Conservation (phyloP, 2,888 invertebrate genomes). For the Dromius quadrimaculatus region DNA sequence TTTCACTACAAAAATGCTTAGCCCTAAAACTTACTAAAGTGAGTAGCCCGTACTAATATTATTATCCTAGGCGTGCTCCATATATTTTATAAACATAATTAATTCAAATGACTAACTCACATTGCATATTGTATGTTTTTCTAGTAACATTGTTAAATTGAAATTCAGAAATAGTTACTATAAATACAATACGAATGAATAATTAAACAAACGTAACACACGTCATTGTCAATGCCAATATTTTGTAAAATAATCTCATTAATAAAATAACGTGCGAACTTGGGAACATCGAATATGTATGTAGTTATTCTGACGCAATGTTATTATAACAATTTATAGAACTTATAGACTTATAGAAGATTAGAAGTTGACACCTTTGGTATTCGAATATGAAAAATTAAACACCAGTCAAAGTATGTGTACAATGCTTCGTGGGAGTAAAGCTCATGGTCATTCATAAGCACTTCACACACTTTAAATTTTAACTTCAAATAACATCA, state of each 20-base stretch:
- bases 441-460: slow-evolving; percentile 34
- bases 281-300: background rate
- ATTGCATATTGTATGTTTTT: background rate
- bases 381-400: slow-evolving; percentile 49
- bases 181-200: slow-evolving; percentile 11
- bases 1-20: too few species aligned
- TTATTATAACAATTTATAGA: background rate
- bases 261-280: background rate
- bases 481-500: background rate
- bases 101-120: too few species aligned
- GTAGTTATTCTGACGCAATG: background rate
- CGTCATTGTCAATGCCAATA: slow-evolving; percentile 34
- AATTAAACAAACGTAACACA: slow-evolving; percentile 18
- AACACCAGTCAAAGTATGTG: slow-evolving; percentile 47
- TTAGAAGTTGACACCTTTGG: slow-evolving; percentile 48
- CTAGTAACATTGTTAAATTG: background rate
- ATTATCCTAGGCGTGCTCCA: too few species aligned
- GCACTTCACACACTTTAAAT: background rate
- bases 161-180: background rate
- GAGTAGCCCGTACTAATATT: too few species aligned
- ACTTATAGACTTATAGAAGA: too few species aligned
- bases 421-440: slow-evolving; percentile 45
- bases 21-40: too few species aligned
- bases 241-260: slow-evolving; percentile 5
- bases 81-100: too few species aligned